A percentile compares a stretch with the other conserved stretches of the same genome.
Evolutionary conservation across 2,888 invertebrate species (phyloP).

Genomic region (Leistus spinibarbis): DNA sequence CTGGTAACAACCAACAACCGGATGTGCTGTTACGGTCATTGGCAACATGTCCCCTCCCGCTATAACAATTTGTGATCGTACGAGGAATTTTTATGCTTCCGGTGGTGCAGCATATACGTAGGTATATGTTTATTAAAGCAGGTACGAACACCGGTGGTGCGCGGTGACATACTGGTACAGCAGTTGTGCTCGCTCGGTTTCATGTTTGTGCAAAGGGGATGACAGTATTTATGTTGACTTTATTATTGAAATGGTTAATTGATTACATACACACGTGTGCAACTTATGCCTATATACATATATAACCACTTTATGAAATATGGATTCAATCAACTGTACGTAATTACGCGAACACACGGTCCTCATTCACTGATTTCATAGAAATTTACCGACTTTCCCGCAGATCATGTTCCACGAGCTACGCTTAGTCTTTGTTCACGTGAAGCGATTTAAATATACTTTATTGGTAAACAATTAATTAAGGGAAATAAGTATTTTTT

Average conservation of each 20-base stretch:
- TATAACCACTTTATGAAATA: not conserved
- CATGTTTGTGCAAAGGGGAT: not conserved
- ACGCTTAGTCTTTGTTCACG: no score
- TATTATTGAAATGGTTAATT: not conserved
- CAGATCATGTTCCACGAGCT: no score
- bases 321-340: not conserved
- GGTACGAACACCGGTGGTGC: no score
- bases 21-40: constrained; percentile 34
- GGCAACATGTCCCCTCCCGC: constrained; percentile 13
- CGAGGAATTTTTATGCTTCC: constrained; percentile 4
- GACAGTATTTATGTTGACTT: not conserved
- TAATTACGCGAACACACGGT: not conserved
- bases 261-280: not conserved
- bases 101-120: not conserved
- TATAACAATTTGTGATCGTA: not conserved
- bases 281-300: no score
- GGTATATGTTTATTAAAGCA: not conserved
- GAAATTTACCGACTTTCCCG: not conserved
- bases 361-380: not conserved
- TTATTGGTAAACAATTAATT: no score
- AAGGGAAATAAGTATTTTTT: no score
- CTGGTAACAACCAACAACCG: constrained; percentile 1
- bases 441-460: no score
- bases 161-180: not conserved
- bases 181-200: not conserved